These are phyloP conservation scores for Chromobotia macracanthus DNA, from an alignment of 2,797 vertebrate species.

Conservation along the genomic window DNA sequence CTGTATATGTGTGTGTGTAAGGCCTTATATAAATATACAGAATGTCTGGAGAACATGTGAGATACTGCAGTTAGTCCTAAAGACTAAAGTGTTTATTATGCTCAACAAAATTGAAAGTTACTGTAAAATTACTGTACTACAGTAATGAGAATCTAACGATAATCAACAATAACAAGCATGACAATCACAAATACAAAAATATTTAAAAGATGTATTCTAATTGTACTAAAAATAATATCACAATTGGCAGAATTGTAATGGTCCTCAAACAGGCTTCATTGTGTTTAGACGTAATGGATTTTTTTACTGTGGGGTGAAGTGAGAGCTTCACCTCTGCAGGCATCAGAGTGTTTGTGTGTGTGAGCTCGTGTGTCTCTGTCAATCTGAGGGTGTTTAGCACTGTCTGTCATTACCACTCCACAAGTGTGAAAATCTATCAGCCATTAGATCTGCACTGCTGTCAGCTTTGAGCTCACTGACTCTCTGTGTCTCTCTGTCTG, in stretches of 20 bases:
- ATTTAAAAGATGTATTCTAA: no score
- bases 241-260: no score
- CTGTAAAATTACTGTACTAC: no score
- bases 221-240: no score
- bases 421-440: constrained; percentile 58
- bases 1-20: constrained; percentile 18
- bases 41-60: neutral
- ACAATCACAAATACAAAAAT: no score
- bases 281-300: neutral
- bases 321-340: neutral
- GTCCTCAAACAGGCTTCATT: no score
- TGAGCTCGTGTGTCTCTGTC: neutral
- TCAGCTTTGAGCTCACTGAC: constrained; percentile 44
- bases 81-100: no score
- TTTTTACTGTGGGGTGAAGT: neutral
- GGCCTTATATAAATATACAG: constrained; percentile 2
- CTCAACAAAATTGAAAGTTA: no score
- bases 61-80: no score
- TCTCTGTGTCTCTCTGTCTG: constrained; percentile 26
- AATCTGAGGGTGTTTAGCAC: constrained; percentile 18
- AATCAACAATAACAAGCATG: no score
- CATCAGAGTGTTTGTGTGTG: constrained; percentile 5
- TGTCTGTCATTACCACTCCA: constrained; percentile 51
- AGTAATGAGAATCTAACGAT: no score
- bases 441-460: constrained; percentile 43